A percentile compares a stretch with the other conserved stretches of the same genome.
Evolutionary conservation across 2,113 vertebrate species (phyloP).

Genomic region (Brienomyrus longianalis): DNA sequence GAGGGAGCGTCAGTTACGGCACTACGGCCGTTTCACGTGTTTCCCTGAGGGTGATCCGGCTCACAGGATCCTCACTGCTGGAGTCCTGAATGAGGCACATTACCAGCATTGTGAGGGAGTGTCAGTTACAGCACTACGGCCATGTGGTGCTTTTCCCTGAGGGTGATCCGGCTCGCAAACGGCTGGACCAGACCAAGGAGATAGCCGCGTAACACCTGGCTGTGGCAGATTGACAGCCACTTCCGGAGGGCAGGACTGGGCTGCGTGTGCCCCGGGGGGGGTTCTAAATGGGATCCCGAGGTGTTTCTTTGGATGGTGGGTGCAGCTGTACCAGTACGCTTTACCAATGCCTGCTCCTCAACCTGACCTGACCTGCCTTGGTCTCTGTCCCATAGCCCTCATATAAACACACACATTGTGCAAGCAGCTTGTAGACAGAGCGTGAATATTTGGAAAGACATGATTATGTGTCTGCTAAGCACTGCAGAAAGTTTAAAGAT

Average conservation of each 20-base stretch:
- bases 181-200: too few relatives aligned
- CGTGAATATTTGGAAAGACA: not conserved
- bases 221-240: too few relatives aligned
- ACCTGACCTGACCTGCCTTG: constrained; percentile 19
- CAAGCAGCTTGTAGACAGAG: not conserved
- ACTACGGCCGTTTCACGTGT: too few relatives aligned
- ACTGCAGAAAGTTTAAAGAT: too few relatives aligned
- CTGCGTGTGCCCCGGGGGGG: too few relatives aligned
- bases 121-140: not conserved
- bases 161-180: too few relatives aligned
- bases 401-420: not conserved
- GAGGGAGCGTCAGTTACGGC: too few relatives aligned
- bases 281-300: not conserved
- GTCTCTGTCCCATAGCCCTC: not conserved
- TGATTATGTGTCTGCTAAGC: too few relatives aligned
- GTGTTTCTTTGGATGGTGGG: not conserved
- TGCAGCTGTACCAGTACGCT: not conserved
- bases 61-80: too few relatives aligned
- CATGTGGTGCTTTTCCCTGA: too few relatives aligned
- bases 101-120: not conserved
- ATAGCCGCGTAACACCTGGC: too few relatives aligned
- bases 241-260: not conserved
- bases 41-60: too few relatives aligned
- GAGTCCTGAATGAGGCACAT: not conserved
- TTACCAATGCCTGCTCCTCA: not conserved